Percentiles rank a stretch among this genome's conserved stretches.
These are phyloP conservation scores for Leuciscus idus DNA, from an alignment of 2,113 vertebrate genomes.

Conservation along the genomic window DNA sequence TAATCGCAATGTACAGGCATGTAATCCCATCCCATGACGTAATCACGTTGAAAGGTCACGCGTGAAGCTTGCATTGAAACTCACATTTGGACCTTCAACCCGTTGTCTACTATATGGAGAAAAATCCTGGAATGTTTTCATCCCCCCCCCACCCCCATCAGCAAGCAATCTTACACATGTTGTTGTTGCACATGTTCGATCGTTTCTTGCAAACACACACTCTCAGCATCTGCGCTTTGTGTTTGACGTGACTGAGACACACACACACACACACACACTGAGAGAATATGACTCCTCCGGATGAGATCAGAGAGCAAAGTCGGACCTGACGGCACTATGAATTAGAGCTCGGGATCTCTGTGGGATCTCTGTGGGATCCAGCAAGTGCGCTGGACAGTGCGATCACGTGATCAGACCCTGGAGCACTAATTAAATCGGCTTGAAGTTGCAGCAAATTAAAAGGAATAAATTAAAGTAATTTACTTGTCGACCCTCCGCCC, in stretches of 20 bases:
- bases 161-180: constrained; percentile 31
- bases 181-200: constrained; percentile 31
- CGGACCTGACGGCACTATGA: constrained; percentile 39
- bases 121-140: too few species aligned
- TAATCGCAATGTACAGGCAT: too few species aligned
- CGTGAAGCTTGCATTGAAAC: too few species aligned
- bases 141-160: constrained; percentile 33
- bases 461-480: constrained; percentile 51
- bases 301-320: constrained; percentile 38
- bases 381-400: constrained; percentile 25
- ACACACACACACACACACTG: constrained; percentile 16
- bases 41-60: too few species aligned
- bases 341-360: constrained; percentile 39
- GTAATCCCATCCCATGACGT: too few species aligned
- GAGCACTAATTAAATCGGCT: constrained; percentile 56
- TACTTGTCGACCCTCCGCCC: constrained; percentile 26
- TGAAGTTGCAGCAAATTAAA: constrained; percentile 36
- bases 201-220: constrained; percentile 41
- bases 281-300: constrained; percentile 2
- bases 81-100: too few species aligned
- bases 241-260: constrained; percentile 36
- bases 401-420: constrained; percentile 33
- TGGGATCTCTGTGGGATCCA: not conserved
- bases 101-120: too few species aligned
- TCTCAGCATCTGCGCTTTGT: constrained; percentile 41